These are phyloP conservation scores for Hemibagrus guttatus DNA, from an alignment of 2,797 vertebrate species.

Conservation along the genomic window DNA sequence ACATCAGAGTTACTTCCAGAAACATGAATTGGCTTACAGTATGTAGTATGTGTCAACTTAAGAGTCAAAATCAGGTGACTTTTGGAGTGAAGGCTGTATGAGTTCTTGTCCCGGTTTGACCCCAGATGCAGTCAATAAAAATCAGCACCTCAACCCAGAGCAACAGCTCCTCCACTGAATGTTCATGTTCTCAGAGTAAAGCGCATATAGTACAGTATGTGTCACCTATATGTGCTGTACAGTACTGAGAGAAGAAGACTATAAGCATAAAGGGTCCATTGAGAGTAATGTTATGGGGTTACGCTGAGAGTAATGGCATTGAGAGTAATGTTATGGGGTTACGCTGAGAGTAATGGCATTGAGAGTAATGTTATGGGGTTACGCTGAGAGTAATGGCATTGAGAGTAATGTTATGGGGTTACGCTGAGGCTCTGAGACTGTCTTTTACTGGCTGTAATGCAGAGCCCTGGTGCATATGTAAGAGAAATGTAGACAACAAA, in stretches of 20 bases:
- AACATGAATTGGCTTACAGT: neutral
- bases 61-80: neutral
- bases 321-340: too few relatives aligned
- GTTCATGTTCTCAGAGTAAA: neutral
- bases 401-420: neutral
- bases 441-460: neutral
- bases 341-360: neutral
- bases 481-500: neutral
- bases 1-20: neutral
- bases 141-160: constrained; percentile 10
- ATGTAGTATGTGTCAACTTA: neutral
- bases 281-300: neutral
- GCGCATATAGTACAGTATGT: neutral
- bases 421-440: neutral
- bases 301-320: too few relatives aligned
- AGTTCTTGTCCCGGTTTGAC: constrained; percentile 12
- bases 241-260: neutral
- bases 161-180: constrained; percentile 11
- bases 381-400: too few relatives aligned
- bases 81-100: neutral
- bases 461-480: neutral
- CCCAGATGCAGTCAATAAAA: constrained; percentile 27
- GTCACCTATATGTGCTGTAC: neutral
- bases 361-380: neutral
- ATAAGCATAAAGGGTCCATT: neutral